A percentile compares a stretch with the other conserved stretches of the same genome.
These are phyloP conservation scores for Bursaphelenchus mucronatus DNA, from an alignment of 1,140 invertebrate genomes.

Conservation along the genomic window DNA sequence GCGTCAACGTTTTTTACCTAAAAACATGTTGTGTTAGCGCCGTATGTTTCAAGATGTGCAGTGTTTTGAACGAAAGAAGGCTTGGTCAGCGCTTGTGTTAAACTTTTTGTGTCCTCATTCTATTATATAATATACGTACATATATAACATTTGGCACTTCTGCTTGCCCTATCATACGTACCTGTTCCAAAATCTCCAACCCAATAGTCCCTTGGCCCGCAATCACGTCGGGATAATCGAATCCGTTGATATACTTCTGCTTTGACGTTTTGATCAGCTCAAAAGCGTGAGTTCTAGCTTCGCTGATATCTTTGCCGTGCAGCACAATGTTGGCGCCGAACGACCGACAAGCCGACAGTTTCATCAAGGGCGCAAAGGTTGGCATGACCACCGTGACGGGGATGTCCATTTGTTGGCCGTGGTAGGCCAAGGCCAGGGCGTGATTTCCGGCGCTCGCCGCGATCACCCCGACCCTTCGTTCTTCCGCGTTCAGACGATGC, in stretches of 20 bases:
- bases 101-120: no score
- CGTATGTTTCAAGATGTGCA: neutral
- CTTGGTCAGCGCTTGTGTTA: no score
- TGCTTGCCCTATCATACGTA: constrained; percentile 29
- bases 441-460: constrained; percentile 79
- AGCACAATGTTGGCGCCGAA: constrained; percentile 80
- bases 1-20: constrained; percentile 63
- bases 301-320: constrained; percentile 76
- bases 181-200: constrained; percentile 80
- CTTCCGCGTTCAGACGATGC: constrained; percentile 69
- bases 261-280: constrained; percentile 70
- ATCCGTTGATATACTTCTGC: constrained; percentile 80
- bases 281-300: constrained; percentile 70
- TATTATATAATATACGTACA: no score
- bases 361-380: constrained; percentile 82
- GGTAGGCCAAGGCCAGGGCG: constrained; percentile 79
- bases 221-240: constrained; percentile 86
- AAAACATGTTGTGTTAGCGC: neutral
- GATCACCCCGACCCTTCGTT: constrained; percentile 75
- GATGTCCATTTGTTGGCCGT: constrained; percentile 74
- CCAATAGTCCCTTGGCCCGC: constrained; percentile 88
- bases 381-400: constrained; percentile 91
- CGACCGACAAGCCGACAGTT: constrained; percentile 77
- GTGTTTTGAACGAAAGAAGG: constrained; percentile 5
- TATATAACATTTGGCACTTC: no score